phyloP scores from a whole-genome alignment of 2,797 vertebrate species.

The Liasis olivaceus region DNA sequence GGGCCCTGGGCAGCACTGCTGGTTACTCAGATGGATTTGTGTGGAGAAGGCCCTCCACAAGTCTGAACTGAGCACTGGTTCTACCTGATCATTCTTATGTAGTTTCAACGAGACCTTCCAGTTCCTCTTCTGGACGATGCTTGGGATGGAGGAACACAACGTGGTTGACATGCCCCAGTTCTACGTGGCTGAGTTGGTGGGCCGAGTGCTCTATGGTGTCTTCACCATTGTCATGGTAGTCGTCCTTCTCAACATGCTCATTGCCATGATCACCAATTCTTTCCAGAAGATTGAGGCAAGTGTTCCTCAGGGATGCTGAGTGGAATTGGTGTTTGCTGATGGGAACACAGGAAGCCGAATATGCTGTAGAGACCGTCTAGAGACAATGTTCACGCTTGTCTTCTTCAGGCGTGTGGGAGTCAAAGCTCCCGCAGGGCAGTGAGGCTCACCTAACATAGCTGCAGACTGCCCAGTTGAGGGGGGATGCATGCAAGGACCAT shows the following conservation, averaged over 20 bases:
- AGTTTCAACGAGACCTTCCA: slow-evolving; percentile 91
- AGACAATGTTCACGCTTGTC: too few relatives aligned
- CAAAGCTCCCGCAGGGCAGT: too few relatives aligned
- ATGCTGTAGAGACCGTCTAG: too few relatives aligned
- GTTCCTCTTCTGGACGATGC: slow-evolving; percentile 95
- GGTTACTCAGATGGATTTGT: neutral
- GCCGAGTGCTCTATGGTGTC: slow-evolving; percentile 85
- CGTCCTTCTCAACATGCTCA: slow-evolving; percentile 92
- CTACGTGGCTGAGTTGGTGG: slow-evolving; percentile 83
- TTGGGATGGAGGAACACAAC: slow-evolving; percentile 84
- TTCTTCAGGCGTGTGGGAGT: too few relatives aligned
- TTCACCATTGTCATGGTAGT: slow-evolving; percentile 91
- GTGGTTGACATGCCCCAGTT: slow-evolving; percentile 87
- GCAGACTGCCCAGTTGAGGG: too few relatives aligned
- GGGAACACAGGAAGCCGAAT: neutral
- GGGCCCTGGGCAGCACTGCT: too few relatives aligned
- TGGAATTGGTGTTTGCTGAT: neutral
- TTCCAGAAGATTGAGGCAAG: slow-evolving; percentile 92
- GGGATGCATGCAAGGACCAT: too few relatives aligned
- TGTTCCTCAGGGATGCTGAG: rapidly evolving
- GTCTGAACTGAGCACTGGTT: too few relatives aligned
- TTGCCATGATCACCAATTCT: slow-evolving; percentile 94
- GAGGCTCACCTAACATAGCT: too few relatives aligned
- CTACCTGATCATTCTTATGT: neutral
- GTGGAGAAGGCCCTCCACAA: neutral